A percentile compares a stretch with the other conserved stretches of the same genome.
phyloP scores from a whole-genome alignment of 2,113 vertebrate genomes.

The Hippocampus zosterae region DNA sequence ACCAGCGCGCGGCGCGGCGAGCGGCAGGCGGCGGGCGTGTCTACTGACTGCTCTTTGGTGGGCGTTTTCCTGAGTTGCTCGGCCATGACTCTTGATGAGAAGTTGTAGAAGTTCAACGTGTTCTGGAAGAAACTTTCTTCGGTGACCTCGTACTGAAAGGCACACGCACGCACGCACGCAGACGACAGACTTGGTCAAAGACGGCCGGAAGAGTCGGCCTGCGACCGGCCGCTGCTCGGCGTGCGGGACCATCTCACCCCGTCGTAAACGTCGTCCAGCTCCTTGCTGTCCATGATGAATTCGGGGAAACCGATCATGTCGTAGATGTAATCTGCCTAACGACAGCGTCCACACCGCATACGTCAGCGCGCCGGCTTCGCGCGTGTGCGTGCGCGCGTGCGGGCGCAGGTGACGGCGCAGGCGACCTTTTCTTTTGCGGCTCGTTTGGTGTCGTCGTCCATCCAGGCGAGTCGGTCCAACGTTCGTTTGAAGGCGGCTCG shows the following conservation, averaged over 20 bases:
- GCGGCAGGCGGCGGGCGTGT: neutral
- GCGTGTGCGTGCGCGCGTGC: too few species aligned
- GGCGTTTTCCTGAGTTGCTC: slow-evolving; percentile 95
- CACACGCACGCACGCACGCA: too few species aligned
- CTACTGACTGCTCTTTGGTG: slow-evolving; percentile 80
- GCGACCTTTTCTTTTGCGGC: slow-evolving; percentile 93
- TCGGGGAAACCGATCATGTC: slow-evolving; percentile 99
- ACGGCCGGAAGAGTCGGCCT: fast-evolving
- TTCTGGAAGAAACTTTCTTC: slow-evolving; percentile 98
- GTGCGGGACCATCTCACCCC: slow-evolving; percentile 73
- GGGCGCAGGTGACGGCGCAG: neutral
- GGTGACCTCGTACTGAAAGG: slow-evolving; percentile 87
- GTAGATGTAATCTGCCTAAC: slow-evolving; percentile 90
- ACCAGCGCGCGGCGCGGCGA: too few species aligned
- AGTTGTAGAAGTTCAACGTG: slow-evolving; percentile 98
- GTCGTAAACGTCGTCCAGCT: slow-evolving; percentile 93
- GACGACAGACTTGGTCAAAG: too few species aligned
- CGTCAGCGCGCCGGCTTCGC: neutral
- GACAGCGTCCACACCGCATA: neutral
- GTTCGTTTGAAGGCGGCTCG: slow-evolving; percentile 85
- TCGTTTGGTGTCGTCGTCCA: slow-evolving; percentile 85
- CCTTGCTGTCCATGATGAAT: slow-evolving; percentile 92
- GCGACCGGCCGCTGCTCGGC: neutral
- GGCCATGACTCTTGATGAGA: slow-evolving; percentile 93
- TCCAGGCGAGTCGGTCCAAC: slow-evolving; percentile 84